These are phyloP conservation scores for Sebastes wilsoni DNA, from an alignment of 2,797 vertebrate species.

Conservation along the genomic window DNA sequence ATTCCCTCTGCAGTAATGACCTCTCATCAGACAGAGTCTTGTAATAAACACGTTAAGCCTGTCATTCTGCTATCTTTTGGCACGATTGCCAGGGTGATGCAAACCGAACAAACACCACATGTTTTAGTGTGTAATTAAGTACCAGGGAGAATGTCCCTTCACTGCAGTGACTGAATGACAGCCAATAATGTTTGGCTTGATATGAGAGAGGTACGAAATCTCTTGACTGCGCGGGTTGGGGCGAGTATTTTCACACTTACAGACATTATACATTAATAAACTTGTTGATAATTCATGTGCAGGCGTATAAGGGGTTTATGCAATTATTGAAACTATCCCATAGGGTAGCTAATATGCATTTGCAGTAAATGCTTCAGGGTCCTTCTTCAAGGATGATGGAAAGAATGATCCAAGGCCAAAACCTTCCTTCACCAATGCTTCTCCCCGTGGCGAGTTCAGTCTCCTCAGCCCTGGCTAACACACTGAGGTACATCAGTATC, in stretches of 20 bases:
- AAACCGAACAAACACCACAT: constrained; percentile 10
- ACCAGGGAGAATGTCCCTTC: background rate
- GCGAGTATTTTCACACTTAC: constrained; percentile 19
- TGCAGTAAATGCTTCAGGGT: background rate
- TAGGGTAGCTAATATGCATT: constrained; percentile 9
- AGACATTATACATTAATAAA: constrained; percentile 30
- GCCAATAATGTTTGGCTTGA: constrained; percentile 11
- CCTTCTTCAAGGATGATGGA: background rate
- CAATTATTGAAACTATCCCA: constrained; percentile 12
- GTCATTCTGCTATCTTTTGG: constrained; percentile 21
- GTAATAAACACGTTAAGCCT: background rate
- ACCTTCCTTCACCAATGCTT: background rate
- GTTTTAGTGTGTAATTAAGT: constrained; percentile 24
- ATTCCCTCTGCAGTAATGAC: background rate
- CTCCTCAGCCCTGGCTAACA: background rate
- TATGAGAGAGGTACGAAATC: constrained; percentile 17
- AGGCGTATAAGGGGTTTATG: background rate
- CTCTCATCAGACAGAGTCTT: background rate
- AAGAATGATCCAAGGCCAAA: background rate
- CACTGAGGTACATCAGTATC: background rate
- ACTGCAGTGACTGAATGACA: background rate
- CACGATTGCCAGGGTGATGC: constrained; percentile 4
- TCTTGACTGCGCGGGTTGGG: background rate
- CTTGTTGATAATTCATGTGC: constrained; percentile 41
- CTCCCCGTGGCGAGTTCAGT: background rate